Conservation (phyloP, 2,888 invertebrate species). For the Dicyrtoma fusca region DNA sequence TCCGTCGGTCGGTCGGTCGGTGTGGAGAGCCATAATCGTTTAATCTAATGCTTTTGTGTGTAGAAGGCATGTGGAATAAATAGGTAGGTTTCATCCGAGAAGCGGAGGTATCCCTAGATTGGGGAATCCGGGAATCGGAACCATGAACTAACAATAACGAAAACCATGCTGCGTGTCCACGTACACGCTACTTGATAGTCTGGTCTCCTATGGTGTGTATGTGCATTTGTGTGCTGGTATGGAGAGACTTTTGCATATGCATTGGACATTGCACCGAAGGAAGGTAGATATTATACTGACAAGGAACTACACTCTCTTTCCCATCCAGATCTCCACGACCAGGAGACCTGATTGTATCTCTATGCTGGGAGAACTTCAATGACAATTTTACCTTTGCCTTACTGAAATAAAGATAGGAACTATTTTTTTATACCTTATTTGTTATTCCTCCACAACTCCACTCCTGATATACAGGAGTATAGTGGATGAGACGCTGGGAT, state of each 20-base stretch:
- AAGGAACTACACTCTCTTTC: neutral
- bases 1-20: constrained; percentile 26
- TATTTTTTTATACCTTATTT: too few species aligned
- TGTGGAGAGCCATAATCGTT: constrained; percentile 44
- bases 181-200: too few species aligned
- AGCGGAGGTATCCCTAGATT: constrained; percentile 2
- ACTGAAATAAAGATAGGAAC: constrained; percentile 16
- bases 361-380: neutral
- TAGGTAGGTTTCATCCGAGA: constrained; percentile 8
- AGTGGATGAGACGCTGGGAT: neutral
- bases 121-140: neutral
- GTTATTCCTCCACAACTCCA: too few species aligned
- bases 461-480: too few species aligned
- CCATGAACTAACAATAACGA: constrained; percentile 8
- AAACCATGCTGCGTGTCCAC: neutral
- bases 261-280: too few species aligned
- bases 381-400: constrained; percentile 21
- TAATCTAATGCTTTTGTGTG: constrained; percentile 44
- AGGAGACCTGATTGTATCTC: neutral
- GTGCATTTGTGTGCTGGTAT: too few species aligned
- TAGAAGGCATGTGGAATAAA: constrained; percentile 43
- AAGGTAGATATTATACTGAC: too few species aligned
- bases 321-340: neutral
- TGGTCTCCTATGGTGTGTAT: too few species aligned
- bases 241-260: too few species aligned